phyloP scores from a whole-genome alignment of 2,113 vertebrate genomes.

The Prunella himalayana region DNA sequence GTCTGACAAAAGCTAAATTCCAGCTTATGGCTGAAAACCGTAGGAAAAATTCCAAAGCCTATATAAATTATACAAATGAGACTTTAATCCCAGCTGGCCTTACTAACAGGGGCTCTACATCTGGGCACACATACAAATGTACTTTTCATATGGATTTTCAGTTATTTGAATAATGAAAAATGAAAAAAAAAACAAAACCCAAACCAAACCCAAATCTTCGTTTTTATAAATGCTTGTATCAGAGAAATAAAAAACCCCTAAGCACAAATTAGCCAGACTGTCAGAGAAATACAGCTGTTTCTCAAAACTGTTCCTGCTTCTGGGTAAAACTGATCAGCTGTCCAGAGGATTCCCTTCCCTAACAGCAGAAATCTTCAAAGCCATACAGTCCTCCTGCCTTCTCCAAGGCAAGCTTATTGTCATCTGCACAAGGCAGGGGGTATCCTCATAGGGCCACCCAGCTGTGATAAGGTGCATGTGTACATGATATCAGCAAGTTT shows the following conservation, averaged over 20 bases:
- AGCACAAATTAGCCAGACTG: neutral
- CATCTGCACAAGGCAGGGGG: neutral
- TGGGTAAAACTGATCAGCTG: neutral
- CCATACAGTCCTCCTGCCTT: neutral
- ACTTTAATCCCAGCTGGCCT: conserved; percentile 61
- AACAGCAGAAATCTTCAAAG: neutral
- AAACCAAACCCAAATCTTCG: neutral
- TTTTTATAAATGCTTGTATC: neutral
- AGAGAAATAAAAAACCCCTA: neutral
- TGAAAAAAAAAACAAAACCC: neutral
- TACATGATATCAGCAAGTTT: fast-evolving
- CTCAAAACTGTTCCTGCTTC: neutral
- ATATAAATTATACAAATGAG: conserved; percentile 62
- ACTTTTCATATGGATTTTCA: conserved; percentile 26
- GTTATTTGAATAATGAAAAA: conserved; percentile 33
- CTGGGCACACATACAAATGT: conserved; percentile 6
- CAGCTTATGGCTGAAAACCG: conserved; percentile 12
- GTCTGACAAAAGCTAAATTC: conserved; percentile 27
- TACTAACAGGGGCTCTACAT: neutral
- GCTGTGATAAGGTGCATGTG: fast-evolving
- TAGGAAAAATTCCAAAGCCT: conserved; percentile 53
- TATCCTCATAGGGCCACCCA: neutral
- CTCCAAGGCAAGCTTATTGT: neutral
- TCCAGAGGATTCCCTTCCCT: neutral
- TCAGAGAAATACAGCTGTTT: neutral